Evolutionary conservation across 2,888 invertebrate genomes (phyloP).

Genomic region (Pteria penguin): DNA sequence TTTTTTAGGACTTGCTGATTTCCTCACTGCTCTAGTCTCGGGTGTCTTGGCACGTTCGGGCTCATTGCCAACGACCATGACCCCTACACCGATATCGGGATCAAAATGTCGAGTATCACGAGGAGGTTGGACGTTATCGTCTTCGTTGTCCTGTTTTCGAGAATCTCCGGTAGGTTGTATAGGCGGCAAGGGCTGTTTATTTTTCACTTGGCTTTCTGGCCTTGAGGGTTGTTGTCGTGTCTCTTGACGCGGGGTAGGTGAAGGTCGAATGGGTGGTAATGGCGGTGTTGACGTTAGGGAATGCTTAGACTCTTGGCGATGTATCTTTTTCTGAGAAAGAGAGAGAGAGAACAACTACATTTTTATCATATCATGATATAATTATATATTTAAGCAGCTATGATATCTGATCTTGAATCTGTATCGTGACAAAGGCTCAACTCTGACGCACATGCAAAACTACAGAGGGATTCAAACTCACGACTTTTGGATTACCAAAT

Average conservation of each 20-base stretch:
- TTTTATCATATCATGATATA: too few relatives aligned
- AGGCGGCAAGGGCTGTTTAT: constrained; percentile 32
- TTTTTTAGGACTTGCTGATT: constrained; percentile 1
- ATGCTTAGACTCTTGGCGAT: constrained; percentile 31
- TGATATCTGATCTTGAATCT: too few relatives aligned
- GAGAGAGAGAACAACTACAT: too few relatives aligned
- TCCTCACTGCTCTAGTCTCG: background rate
- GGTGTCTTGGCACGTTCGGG: background rate
- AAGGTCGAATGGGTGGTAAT: constrained; percentile 34
- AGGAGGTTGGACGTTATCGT: constrained; percentile 33
- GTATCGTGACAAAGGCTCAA: too few relatives aligned
- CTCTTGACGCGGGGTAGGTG: constrained; percentile 16
- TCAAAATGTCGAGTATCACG: constrained; percentile 42
- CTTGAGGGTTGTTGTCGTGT: constrained; percentile 20
- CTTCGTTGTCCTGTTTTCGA: constrained; percentile 13
- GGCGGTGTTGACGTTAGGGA: constrained; percentile 38
- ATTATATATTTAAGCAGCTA: too few relatives aligned
- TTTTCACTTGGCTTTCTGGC: constrained; percentile 20
- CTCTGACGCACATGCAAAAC: too few relatives aligned
- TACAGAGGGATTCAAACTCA: too few relatives aligned
- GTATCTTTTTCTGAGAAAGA: constrained; percentile 23
- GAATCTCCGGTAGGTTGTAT: constrained; percentile 23
- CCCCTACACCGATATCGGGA: constrained; percentile 43
- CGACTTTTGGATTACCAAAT: too few relatives aligned
- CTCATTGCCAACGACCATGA: constrained; percentile 35